Conservation (phyloP, 2,113 vertebrate species). For the Pseudonaja textilis region DNA sequence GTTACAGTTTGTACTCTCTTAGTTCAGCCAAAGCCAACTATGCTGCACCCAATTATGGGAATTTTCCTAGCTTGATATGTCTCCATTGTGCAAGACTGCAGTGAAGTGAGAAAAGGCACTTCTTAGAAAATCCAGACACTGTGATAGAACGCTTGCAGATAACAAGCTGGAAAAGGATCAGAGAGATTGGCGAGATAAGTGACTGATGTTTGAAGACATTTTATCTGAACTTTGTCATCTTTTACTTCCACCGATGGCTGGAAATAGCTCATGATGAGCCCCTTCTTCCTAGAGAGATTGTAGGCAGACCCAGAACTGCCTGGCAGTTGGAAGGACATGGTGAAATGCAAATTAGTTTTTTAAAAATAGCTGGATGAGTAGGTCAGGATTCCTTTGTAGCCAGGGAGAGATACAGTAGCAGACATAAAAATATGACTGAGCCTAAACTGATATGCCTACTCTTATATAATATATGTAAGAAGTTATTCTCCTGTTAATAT, state of each 20-base stretch:
- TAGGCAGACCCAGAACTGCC: neutral
- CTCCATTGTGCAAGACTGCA: neutral
- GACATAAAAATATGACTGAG: neutral
- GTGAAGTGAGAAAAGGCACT: neutral
- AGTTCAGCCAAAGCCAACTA: neutral
- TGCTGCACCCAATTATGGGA: neutral
- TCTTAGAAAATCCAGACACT: neutral
- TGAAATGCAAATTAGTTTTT: neutral
- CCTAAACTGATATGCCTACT: neutral
- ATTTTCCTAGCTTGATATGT: neutral
- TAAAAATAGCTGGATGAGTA: neutral
- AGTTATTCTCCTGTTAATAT: neutral
- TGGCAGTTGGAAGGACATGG: conserved; percentile 2
- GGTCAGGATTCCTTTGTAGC: neutral
- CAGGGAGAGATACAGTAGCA: neutral
- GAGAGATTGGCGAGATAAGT: neutral
- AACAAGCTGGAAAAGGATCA: neutral
- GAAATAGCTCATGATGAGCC: neutral
- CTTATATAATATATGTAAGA: neutral
- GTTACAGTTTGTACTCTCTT: neutral
- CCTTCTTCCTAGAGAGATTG: neutral
- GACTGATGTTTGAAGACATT: neutral
- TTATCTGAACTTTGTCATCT: neutral
- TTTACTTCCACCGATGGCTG: neutral
- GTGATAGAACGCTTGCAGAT: neutral